Evolutionary conservation across 2,888 invertebrate genomes (phyloP).

Genomic region (Rhabditoides inermis): DNA sequence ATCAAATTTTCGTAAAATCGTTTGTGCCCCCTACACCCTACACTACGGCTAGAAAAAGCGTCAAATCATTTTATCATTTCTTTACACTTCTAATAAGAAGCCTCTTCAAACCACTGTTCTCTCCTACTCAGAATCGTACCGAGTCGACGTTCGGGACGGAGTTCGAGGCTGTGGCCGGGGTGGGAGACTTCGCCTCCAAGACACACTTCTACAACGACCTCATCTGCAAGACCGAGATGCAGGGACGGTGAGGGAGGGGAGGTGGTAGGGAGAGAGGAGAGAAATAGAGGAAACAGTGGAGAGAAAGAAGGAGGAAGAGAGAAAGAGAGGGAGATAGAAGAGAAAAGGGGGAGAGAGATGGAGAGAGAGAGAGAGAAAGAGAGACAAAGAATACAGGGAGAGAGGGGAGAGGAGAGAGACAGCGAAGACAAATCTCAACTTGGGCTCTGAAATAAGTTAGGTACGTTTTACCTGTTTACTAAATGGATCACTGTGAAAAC

Average conservation of each 20-base stretch:
- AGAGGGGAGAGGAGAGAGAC: not conserved
- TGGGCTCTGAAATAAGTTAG: no score
- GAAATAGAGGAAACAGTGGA: not conserved
- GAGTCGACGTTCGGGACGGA: constrained; percentile 36
- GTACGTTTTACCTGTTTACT: not conserved
- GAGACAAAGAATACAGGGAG: not conserved
- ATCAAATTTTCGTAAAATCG: no score
- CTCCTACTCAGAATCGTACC: constrained; percentile 16
- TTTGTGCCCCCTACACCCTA: no score
- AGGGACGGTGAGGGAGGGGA: constrained; percentile 9
- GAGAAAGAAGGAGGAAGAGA: not conserved
- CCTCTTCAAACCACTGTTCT: no score
- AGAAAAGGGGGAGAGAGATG: not conserved
- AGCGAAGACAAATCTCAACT: not conserved
- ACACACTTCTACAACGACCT: constrained; percentile 36
- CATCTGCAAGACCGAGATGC: constrained; percentile 36
- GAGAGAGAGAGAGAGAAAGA: not conserved
- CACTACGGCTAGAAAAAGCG: no score
- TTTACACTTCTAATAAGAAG: no score
- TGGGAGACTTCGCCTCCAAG: constrained; percentile 45
- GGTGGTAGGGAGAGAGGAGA: not conserved
- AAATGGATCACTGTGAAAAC: no score
- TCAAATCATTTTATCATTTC: not conserved
- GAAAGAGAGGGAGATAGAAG: not conserved
- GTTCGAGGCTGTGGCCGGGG: constrained; percentile 41